Evolutionary conservation across 2,888 invertebrate species (phyloP).

Genomic region (Parthenolecanium corni): DNA sequence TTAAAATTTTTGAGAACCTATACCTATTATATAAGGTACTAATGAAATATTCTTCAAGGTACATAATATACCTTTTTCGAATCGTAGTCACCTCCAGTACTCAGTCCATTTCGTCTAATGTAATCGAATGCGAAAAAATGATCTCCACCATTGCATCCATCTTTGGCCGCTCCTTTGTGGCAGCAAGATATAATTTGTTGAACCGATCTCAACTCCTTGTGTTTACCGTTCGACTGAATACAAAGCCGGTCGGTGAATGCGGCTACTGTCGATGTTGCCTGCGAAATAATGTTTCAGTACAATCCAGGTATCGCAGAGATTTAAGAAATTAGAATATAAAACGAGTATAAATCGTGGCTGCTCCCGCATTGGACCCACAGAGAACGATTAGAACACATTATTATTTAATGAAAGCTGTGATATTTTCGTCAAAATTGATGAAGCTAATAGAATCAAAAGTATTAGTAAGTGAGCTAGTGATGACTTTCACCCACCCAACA

Average conservation of each 20-base stretch:
- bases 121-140: constrained; percentile 7
- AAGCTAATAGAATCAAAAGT: too few relatives aligned
- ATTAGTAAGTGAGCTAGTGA: too few relatives aligned
- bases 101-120: constrained; percentile 10
- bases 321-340: too few relatives aligned
- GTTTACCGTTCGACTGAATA: not conserved
- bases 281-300: not conserved
- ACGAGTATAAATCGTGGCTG: too few relatives aligned
- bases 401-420: too few relatives aligned
- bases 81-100: constrained; percentile 23
- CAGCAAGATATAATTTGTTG: constrained; percentile 13
- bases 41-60: not conserved
- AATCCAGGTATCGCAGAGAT: too few relatives aligned
- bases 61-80: constrained; percentile 19
- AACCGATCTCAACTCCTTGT: not conserved
- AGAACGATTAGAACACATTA: too few relatives aligned
- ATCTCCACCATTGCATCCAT: constrained; percentile 26
- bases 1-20: not conserved
- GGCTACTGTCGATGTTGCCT: not conserved
- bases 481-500: constrained; percentile 38
- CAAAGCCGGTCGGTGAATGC: constrained; percentile 11
- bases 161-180: not conserved
- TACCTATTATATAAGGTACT: not conserved
- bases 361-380: too few relatives aligned
- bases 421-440: too few relatives aligned